phyloP scores from a whole-genome alignment of 2,888 invertebrate genomes.

The Dichetophora obliterata region DNA sequence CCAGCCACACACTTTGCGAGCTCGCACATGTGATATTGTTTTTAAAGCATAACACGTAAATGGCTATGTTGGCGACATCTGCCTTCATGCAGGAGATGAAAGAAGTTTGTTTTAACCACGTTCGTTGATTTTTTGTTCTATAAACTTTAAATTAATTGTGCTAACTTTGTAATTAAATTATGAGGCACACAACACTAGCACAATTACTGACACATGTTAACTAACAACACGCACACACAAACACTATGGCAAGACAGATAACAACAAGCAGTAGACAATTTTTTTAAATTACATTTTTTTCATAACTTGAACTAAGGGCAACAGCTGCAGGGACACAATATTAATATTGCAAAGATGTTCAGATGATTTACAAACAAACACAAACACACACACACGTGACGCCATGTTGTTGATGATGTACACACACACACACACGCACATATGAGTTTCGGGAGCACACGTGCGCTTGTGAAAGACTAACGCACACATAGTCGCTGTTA shows the following conservation, averaged over 20 bases:
- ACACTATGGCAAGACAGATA: neutral
- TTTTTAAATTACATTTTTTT: neutral
- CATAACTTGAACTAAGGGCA: slow-evolving; percentile 12
- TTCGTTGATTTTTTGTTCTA: slow-evolving; percentile 47
- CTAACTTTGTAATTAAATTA: slow-evolving; percentile 67
- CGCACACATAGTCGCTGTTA: neutral
- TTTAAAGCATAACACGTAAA: too few relatives aligned
- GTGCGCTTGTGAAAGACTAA: neutral
- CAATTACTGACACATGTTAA: slow-evolving; percentile 45
- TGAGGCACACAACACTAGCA: slow-evolving; percentile 37
- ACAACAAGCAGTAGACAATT: neutral
- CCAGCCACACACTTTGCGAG: too few relatives aligned
- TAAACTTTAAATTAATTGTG: slow-evolving; percentile 64
- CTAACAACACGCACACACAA: neutral
- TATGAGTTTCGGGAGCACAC: neutral
- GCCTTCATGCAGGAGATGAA: too few relatives aligned
- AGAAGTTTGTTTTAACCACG: too few relatives aligned
- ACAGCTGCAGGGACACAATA: slow-evolving; percentile 23
- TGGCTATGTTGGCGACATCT: too few relatives aligned
- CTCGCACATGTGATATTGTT: too few relatives aligned
- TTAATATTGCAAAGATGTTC: neutral
- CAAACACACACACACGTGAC: neutral
- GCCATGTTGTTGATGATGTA: neutral
- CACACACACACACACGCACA: neutral
- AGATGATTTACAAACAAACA: neutral